Percentiles rank a stretch among this genome's conserved stretches.
These are phyloP conservation scores for Tachina grossa DNA, from an alignment of 2,888 invertebrate genomes.

Conservation along the genomic window DNA sequence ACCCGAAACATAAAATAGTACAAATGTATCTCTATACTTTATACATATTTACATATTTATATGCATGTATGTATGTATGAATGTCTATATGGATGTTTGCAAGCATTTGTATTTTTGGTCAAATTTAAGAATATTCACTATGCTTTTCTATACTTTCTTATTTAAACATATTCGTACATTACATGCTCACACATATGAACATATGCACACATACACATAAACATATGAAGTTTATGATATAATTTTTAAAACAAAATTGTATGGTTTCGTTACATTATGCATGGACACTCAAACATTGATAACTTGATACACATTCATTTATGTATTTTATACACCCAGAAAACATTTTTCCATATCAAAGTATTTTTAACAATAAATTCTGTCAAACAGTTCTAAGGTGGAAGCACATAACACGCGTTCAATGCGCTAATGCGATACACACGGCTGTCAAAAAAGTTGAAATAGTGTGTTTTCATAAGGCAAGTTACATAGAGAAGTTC, in stretches of 20 bases:
- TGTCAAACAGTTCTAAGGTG: too few relatives aligned
- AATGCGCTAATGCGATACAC: too few relatives aligned
- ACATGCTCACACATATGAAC: not conserved
- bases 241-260: constrained; percentile 26
- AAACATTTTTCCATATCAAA: not conserved
- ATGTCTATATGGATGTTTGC: not conserved
- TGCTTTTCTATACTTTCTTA: constrained; percentile 1
- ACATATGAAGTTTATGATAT: not conserved
- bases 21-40: constrained; percentile 4
- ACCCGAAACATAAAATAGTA: constrained; percentile 11
- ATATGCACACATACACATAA: not conserved
- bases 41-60: not conserved
- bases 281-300: constrained; percentile 17
- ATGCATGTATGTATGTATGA: not conserved
- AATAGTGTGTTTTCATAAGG: too few relatives aligned
- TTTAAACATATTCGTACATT: not conserved
- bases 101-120: constrained; percentile 23
- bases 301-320: not conserved
- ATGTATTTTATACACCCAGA: constrained; percentile 10
- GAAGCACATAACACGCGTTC: too few relatives aligned
- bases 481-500: too few relatives aligned
- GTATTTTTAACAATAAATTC: not conserved
- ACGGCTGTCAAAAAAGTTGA: too few relatives aligned
- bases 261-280: constrained; percentile 38
- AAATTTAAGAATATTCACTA: constrained; percentile 33